Evolutionary conservation across 2,888 invertebrate species (phyloP), one percentile per base, ranked within the genome.

Genomic region (Iphiclides podalirius): DNA sequence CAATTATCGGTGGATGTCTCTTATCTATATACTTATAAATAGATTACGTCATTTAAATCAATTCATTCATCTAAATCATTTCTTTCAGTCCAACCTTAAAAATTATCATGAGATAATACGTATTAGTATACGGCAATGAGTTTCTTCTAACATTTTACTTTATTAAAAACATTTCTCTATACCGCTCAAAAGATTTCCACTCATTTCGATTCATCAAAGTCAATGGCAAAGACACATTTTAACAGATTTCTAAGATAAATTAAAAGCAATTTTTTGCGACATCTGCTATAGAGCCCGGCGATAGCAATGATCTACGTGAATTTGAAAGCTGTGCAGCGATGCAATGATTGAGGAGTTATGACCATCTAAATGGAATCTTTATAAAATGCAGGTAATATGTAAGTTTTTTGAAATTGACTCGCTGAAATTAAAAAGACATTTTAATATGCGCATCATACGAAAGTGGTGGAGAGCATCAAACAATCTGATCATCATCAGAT

Each of bases 191-290:
- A n/a, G n/a, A n/a, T n/a, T 28, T 4, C 8, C 8, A 28, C 28
- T 9, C 28, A n/a, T n/a, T n/a, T 6, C 28, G 28, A 28, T 28
- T 28, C 8, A 28, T 28, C n/a, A 2, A 20, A 42, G 16, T 6
- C 26, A 15, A n/a, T 12, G 16, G 16, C n/a, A 9, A n/a, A 12
- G 16, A 26, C 16, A 14, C 6, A 9, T 58, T 50, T 55, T 47
- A 47, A 42, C 33, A 48, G 51, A 52, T 47, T 56, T 47, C 46
- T 16, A 46, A 15, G 67, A 74, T 68, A 73, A 74, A 77, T 75
- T 75, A 70, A 76, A 71, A 73, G 67, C 66, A 66, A 76, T 77
- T 78, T 75, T 75, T 74, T 74, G 72, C 66, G 63, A 67, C 64
- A 75, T 72, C 72, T 69, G 66, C 67, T 60, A 58, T 59, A 59